Evolutionary conservation across 2,888 invertebrate genomes (phyloP).

Genomic region (Bombylius discolor): DNA sequence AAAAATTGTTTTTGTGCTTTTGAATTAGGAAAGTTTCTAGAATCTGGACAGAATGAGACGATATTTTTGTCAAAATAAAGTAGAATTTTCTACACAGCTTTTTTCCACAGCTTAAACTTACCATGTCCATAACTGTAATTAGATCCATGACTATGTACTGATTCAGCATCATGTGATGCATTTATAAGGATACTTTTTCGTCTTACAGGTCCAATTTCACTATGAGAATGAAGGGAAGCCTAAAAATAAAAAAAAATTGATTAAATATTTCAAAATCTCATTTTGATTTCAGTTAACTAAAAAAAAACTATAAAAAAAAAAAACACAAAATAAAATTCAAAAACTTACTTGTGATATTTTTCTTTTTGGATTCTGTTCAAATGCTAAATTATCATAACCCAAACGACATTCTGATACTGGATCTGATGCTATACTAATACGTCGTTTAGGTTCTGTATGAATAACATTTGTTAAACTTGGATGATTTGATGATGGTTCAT

Average conservation of each 20-base stretch:
- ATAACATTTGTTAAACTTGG: not conserved
- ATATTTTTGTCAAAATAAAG: no score
- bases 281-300: not conserved
- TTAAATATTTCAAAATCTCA: conserved; percentile 36
- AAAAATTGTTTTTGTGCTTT: no score
- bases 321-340: no score
- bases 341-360: conserved; percentile 35
- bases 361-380: conserved; percentile 43
- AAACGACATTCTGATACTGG: conserved; percentile 38
- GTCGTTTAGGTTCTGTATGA: conserved; percentile 40
- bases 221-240: conserved; percentile 41
- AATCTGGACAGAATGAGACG: no score
- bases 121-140: conserved; percentile 27
- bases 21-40: no score
- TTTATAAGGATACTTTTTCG: conserved; percentile 60
- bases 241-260: conserved; percentile 24
- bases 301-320: no score
- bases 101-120: not conserved
- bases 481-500: not conserved
- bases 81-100: no score
- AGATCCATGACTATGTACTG: conserved; percentile 31
- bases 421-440: conserved; percentile 51
- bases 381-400: conserved; percentile 52
- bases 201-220: conserved; percentile 54
- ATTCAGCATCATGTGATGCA: conserved; percentile 34